phyloP scores from a whole-genome alignment of 1,140 invertebrate genomes.

The Drosophila pseudoobscura region DNA sequence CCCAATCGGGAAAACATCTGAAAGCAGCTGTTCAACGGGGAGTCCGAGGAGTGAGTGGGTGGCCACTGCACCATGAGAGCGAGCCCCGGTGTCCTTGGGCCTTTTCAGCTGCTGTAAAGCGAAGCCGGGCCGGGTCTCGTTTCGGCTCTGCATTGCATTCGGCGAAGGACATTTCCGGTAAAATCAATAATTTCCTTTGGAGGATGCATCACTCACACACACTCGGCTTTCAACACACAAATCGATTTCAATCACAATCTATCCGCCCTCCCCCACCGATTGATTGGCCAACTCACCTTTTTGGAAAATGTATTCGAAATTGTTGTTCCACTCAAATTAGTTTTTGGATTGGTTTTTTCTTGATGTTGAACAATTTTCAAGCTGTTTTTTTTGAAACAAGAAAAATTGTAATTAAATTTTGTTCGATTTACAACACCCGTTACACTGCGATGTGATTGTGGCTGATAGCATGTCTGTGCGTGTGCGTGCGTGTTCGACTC shows the following conservation, averaged over 20 bases:
- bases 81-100: constrained; percentile 52
- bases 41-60: background rate
- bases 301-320: constrained; percentile 14
- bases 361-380: no score
- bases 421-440: constrained; percentile 23
- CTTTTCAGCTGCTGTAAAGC: constrained; percentile 38
- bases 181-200: constrained; percentile 62
- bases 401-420: constrained; percentile 24
- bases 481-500: constrained; percentile 22
- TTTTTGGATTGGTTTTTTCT: constrained; percentile 1
- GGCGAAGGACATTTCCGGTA: constrained; percentile 66
- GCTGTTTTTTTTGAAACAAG: constrained; percentile 44
- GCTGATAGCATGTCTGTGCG: constrained; percentile 27
- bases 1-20: constrained; percentile 24
- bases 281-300: constrained; percentile 60
- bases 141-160: constrained; percentile 37
- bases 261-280: background rate
- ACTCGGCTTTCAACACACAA: constrained; percentile 17
- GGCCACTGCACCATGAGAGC: constrained; percentile 42
- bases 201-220: constrained; percentile 20
- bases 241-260: constrained; percentile 2
- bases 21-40: constrained; percentile 47
- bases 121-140: constrained; percentile 9
- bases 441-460: constrained; percentile 36
- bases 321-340: constrained; percentile 33